Conservation (phyloP, 2,797 vertebrate genomes). For the Leptoclinus maculatus region DNA sequence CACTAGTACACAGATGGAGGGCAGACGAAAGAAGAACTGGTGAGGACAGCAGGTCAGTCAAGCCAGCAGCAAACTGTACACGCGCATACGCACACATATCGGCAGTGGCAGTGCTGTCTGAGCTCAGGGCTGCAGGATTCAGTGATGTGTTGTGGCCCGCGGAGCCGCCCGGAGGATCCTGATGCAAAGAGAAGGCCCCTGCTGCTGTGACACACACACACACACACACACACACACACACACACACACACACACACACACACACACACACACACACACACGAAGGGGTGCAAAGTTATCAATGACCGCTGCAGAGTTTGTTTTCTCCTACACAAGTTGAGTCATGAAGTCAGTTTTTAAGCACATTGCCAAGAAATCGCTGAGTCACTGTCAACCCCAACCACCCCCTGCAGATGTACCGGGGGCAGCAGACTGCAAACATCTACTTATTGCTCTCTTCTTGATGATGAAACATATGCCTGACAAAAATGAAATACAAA, state of each 20-base stretch:
- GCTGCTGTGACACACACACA: slow-evolving; percentile 43
- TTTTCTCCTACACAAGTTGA: slow-evolving; percentile 31
- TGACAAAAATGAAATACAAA: neutral
- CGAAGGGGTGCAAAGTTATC: slow-evolving; percentile 27
- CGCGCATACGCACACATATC: slow-evolving; percentile 17
- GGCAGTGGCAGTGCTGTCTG: slow-evolving; percentile 47
- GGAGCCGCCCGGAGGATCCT: slow-evolving; percentile 37
- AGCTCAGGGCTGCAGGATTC: slow-evolving; percentile 42
- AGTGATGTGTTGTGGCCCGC: slow-evolving; percentile 49
- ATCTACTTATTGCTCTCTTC: neutral
- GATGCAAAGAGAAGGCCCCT: slow-evolving; percentile 58
- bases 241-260: slow-evolving; percentile 17
- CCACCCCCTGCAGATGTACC: slow-evolving; percentile 19
- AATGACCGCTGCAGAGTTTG: slow-evolving; percentile 19
- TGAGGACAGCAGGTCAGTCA: slow-evolving; percentile 32
- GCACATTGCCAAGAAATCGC: slow-evolving; percentile 22
- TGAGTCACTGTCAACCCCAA: slow-evolving; percentile 48
- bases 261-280: slow-evolving; percentile 17
- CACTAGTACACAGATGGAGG: slow-evolving; percentile 24
- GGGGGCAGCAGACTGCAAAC: slow-evolving; percentile 8
- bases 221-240: neutral
- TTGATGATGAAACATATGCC: slow-evolving; percentile 5
- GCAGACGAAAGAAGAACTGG: neutral
- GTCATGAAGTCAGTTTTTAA: slow-evolving; percentile 20
- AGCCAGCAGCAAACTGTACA: slow-evolving; percentile 53